Evolutionary conservation across 2,113 vertebrate genomes (phyloP).

Genomic region (Numida meleagris): DNA sequence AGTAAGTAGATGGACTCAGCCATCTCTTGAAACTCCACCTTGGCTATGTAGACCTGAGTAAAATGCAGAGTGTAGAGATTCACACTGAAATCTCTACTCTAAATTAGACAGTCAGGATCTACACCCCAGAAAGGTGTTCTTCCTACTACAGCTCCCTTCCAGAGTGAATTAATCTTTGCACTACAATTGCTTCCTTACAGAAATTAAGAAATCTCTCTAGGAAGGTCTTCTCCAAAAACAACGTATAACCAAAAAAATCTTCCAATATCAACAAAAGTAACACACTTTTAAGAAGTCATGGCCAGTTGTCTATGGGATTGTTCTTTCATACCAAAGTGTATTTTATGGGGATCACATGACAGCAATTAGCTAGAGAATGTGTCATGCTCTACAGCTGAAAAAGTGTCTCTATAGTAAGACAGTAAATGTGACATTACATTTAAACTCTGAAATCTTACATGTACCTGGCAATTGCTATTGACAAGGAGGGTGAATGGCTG

Average conservation of each 20-base stretch:
- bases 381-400: neutral
- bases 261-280: neutral
- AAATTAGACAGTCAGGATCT: neutral
- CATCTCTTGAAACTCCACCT: neutral
- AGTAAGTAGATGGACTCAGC: neutral
- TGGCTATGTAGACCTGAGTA: neutral
- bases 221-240: neutral
- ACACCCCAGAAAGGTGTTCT: neutral
- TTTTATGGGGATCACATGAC: neutral
- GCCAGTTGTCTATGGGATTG: neutral
- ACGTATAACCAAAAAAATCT: neutral
- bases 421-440: neutral
- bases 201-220: neutral
- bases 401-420: neutral
- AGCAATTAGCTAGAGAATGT: neutral
- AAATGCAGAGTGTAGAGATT: neutral
- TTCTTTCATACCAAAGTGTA: neutral
- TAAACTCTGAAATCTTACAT: neutral
- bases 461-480: neutral
- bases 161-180: neutral
- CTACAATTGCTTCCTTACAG: neutral
- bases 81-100: neutral
- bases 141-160: neutral
- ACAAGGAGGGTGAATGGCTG: neutral
- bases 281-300: neutral